Base-by-base conservation (phyloP, 2,113 vertebrate species). In the Colossoma macropomum region DNA sequence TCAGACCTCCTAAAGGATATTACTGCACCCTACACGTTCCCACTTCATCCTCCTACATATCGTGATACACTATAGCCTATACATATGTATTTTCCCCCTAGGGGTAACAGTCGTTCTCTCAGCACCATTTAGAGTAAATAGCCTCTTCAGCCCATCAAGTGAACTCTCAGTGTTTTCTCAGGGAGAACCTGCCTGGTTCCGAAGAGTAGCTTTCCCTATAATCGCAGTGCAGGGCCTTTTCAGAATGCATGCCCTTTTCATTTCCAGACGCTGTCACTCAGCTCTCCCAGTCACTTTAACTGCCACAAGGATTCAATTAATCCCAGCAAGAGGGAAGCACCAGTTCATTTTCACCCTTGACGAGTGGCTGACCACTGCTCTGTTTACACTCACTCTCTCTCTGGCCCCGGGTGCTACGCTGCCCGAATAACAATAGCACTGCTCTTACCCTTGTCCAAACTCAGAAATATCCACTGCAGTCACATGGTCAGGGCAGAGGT, bases 241-340 rank as follows among this genome's bases (percentile, higher is more conserved):
- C 71, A 71, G 13, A 81, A 78, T 54, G 16, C 75, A 82, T 72
- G 66, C 75, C 81, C 86, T 89, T 91, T 45, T 80, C 79, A 87
- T 91, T 86, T 86, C 83, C 78, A 28, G 77, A 87, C 88, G 83
- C 83, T 90, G 88, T 86, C 82, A 56, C 71, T 88, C 87, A 89
- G 68, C 68, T 74, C 81, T 83, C 54, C 34, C 38, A n/a, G 83
- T 87, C 89, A 89, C 89, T 89, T 89, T 86, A 87, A 84, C 82
- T 81, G 82, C 83, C 54, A 80, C 81, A 25, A 84, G 74, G 83
- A 85, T 86, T 90, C 83, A 88, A 81, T 86, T 88, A 88, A 88
- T 89, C 85, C 52, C 78, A 48, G 23, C 52, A 83, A 86, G 81
- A 84, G 62, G 32, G 81, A 84, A 78, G 66, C 72, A 72, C 28